phyloP scores from a whole-genome alignment of 1,140 invertebrate genomes.

The Lethrus apterus region DNA sequence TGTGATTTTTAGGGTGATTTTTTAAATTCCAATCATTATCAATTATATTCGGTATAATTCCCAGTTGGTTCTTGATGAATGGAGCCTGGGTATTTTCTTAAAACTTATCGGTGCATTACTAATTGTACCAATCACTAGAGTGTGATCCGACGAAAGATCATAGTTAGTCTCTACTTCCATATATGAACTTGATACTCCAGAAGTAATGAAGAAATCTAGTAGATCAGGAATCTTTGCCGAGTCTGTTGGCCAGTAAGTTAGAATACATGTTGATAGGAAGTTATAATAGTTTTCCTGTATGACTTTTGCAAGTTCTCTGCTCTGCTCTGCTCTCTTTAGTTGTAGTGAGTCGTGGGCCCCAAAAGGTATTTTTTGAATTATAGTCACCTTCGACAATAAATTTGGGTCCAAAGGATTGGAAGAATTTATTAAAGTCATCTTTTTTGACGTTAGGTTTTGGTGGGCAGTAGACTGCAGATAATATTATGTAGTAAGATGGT shows the following conservation, averaged over 20 bases:
- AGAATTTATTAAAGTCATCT: no score
- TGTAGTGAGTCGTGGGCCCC: background rate
- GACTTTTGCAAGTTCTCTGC: slow-evolving; percentile 20
- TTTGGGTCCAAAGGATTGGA: no score
- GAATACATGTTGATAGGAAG: slow-evolving; percentile 33
- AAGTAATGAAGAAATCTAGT: slow-evolving; percentile 36
- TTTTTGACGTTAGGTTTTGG: no score
- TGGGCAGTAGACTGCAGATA: no score
- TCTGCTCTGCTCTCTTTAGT: background rate
- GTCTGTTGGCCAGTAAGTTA: slow-evolving; percentile 40
- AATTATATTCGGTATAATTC: no score
- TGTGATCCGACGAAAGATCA: slow-evolving; percentile 27
- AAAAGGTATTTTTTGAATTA: no score
- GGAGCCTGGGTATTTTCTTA: background rate
- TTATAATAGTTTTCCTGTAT: no score
- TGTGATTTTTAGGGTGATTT: no score
- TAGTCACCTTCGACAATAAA: no score
- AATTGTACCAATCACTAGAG: slow-evolving; percentile 21
- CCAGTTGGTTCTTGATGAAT: background rate
- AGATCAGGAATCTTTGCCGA: slow-evolving; percentile 35
- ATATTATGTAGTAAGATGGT: no score
- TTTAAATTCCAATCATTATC: no score
- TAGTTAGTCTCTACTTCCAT: slow-evolving; percentile 13
- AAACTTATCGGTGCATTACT: slow-evolving; percentile 10
- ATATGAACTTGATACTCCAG: slow-evolving; percentile 21